Evolutionary conservation across 2,888 invertebrate species (phyloP).

Genomic region (Iselma pallidipennis): DNA sequence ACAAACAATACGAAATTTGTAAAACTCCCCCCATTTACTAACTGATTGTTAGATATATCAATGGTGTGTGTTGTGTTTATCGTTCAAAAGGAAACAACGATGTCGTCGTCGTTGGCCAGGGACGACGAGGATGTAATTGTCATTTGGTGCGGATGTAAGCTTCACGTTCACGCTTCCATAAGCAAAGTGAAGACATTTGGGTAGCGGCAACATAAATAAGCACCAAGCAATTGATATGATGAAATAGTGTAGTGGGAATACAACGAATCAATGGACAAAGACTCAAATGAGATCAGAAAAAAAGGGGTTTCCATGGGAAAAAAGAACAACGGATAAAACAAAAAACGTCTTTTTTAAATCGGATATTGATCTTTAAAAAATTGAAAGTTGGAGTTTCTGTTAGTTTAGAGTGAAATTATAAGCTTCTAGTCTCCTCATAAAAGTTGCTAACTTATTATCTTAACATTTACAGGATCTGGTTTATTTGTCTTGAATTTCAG

Average conservation of each 20-base stretch:
- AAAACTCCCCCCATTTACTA: neutral
- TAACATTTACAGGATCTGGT: neutral
- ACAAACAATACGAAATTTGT: neutral
- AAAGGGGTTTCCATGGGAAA: neutral
- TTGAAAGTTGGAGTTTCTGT: too few species aligned
- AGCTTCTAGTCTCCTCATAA: too few species aligned
- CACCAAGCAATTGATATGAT: neutral
- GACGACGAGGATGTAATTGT: slow-evolving; percentile 12
- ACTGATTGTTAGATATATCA: neutral
- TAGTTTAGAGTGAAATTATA: too few species aligned
- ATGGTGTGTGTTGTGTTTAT: too few species aligned
- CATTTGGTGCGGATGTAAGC: slow-evolving; percentile 20
- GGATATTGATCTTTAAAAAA: too few species aligned
- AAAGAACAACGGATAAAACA: neutral
- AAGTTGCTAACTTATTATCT: neutral
- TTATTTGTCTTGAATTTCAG: neutral
- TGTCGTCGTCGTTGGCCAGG: neutral
- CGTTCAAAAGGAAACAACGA: too few species aligned
- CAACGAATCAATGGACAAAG: neutral
- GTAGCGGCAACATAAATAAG: neutral
- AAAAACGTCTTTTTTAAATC: too few species aligned
- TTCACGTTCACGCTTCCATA: slow-evolving; percentile 21
- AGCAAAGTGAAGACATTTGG: slow-evolving; percentile 9
- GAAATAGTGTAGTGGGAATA: neutral
- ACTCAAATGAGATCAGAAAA: neutral